Percentiles rank a stretch among this genome's conserved stretches.
These are phyloP conservation scores for Melanerpes formicivorus DNA, from an alignment of 2,113 vertebrate species.

Conservation along the genomic window DNA sequence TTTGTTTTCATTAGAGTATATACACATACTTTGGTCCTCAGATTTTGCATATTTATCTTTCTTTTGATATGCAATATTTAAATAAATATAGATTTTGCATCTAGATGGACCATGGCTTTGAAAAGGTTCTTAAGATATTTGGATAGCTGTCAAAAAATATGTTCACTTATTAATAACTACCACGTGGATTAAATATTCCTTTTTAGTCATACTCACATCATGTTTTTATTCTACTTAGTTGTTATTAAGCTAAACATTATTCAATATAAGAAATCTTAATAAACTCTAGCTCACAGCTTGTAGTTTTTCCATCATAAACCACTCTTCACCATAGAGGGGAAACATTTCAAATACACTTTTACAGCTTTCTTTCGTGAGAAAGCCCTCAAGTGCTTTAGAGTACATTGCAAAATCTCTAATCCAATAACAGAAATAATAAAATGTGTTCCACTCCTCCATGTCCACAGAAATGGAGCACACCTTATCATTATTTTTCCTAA, in stretches of 20 bases:
- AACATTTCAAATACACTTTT: neutral
- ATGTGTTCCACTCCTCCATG: neutral
- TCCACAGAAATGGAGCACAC: neutral
- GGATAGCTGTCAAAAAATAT: constrained; percentile 53
- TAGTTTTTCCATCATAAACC: constrained; percentile 3
- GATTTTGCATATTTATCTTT: constrained; percentile 34
- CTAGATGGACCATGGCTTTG: constrained; percentile 23
- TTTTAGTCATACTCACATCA: constrained; percentile 42
- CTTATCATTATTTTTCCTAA: neutral
- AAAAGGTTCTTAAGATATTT: constrained; percentile 44
- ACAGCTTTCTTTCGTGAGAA: constrained; percentile 26
- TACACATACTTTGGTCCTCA: constrained; percentile 5
- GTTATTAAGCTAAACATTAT: constrained; percentile 40
- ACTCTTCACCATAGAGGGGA: neutral
- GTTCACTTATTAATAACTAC: constrained; percentile 66
- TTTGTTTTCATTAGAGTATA: constrained; percentile 21
- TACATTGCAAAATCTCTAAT: constrained; percentile 44
- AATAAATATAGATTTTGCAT: constrained; percentile 65
- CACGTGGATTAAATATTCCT: constrained; percentile 35
- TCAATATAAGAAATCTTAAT: constrained; percentile 5
- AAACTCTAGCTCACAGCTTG: constrained; percentile 10
- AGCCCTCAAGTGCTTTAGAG: constrained; percentile 17
- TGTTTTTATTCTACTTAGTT: constrained; percentile 49
- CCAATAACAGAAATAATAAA: constrained; percentile 13
- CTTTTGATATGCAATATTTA: constrained; percentile 49